phyloP scores from a whole-genome alignment of 1,140 invertebrate species.

The Zophobas morio region DNA sequence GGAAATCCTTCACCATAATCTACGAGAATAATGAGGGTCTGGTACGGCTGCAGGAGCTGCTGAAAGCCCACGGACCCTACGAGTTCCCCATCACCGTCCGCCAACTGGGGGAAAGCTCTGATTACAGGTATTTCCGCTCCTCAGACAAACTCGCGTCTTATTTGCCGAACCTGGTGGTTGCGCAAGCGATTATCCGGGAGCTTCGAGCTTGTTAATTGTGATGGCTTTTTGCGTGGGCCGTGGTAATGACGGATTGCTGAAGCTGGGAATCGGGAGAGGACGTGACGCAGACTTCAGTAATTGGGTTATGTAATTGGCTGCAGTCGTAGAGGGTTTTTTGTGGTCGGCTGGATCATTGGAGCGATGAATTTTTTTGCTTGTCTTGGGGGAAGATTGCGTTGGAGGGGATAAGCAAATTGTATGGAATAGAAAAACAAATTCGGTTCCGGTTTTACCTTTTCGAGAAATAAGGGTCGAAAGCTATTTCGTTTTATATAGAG shows the following conservation, averaged over 20 bases:
- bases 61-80: slow-evolving; percentile 90
- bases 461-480: too few species aligned
- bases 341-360: too few species aligned
- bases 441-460: too few species aligned
- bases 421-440: too few species aligned
- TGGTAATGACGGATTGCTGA: slow-evolving; percentile 10
- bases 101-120: slow-evolving; percentile 83
- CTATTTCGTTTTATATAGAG: too few species aligned
- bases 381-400: too few species aligned
- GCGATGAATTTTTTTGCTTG: too few species aligned
- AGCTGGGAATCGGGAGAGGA: background rate
- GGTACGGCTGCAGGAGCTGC: slow-evolving; percentile 90
- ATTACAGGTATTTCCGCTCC: slow-evolving; percentile 78
- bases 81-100: slow-evolving; percentile 86
- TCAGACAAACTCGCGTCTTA: background rate
- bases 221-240: background rate
- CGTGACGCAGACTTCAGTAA: too few species aligned
- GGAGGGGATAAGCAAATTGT: too few species aligned
- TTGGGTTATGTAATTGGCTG: too few species aligned
- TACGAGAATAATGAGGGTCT: slow-evolving; percentile 96
- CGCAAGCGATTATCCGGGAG: slow-evolving; percentile 8
- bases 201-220: slow-evolving; percentile 22
- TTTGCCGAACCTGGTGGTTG: slow-evolving; percentile 1
- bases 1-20: slow-evolving; percentile 95
- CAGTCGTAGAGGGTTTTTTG: too few species aligned